Evolutionary conservation across 2,888 invertebrate species (phyloP).

Genomic region (Noctua pronuba): DNA sequence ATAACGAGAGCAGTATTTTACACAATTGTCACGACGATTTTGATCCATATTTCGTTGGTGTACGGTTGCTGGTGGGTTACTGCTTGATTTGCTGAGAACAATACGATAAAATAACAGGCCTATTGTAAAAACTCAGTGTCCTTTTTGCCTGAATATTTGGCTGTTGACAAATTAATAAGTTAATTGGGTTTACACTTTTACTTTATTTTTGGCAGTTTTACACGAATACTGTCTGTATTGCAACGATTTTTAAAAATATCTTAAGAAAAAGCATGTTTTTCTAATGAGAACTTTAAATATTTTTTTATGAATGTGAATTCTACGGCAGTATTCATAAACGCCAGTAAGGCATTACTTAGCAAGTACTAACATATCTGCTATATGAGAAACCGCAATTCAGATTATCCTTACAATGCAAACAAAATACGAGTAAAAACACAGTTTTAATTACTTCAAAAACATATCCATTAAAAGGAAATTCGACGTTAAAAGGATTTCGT

Average conservation of each 20-base stretch:
- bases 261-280: too few relatives aligned
- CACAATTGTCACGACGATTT: not conserved
- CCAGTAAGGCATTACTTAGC: too few relatives aligned
- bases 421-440: not conserved
- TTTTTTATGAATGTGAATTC: too few relatives aligned
- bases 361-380: not conserved
- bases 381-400: not conserved
- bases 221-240: not conserved
- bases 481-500: slow-evolving; percentile 28
- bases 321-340: not conserved
- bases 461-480: slow-evolving; percentile 5
- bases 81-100: not conserved
- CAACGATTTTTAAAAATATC: too few relatives aligned
- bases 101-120: not conserved
- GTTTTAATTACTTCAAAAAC: slow-evolving; percentile 28
- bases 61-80: not conserved
- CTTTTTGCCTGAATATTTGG: not conserved
- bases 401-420: not conserved
- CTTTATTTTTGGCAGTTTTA: not conserved
- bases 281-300: too few relatives aligned
- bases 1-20: not conserved
- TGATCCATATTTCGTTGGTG: not conserved
- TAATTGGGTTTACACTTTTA: not conserved
- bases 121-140: not conserved
- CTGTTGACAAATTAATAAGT: not conserved